Base-by-base conservation (phyloP, 2,888 invertebrate genomes). In the Tetragonisca angustula region DNA sequence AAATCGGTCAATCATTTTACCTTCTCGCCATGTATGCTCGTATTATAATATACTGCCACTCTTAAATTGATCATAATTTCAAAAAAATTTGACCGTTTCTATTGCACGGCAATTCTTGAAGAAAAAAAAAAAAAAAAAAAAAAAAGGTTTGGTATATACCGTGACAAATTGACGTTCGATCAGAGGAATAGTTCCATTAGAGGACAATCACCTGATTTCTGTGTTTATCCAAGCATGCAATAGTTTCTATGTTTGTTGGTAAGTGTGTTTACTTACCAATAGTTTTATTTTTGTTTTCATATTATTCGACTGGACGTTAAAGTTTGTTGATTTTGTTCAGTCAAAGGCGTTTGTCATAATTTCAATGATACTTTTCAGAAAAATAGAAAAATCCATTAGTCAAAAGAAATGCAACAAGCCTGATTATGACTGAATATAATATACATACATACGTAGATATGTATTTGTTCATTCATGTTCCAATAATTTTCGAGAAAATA, bases 21-120 rank as follows among this genome's bases (percentile, higher is more conserved):
- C 83, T 84, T 74, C 36, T 84, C 5, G 65, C 70, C 83, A 84
- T 84, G 9, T 36, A 6, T 56, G 61, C 13, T 19, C 19, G 11
- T 2, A 6, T 59, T 13, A 32, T n/a, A 43, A 49, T 24, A 32
- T 65, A 2, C 19, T 59, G 3, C 9, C 17, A 17, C 49, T 17
- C 21, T 17, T 3, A 61, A 77, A 71, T 50, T 6, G 21, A 61
- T 21, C 69, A 71, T 74, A 56, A 65, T 75, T 59, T 59, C 59
- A 15, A 32, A n/a, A n/a, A 19, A 49, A 21, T 62, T 68, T n/a
- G 17, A 27, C 17, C 36, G 49, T n/a, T 65, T 59, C 21, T 21
- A 2, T 21, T 43, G 13, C 1, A 9, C 9, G 49, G 54, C n/a
- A 32, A 24, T 27, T 50, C 9, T 2, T 61, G 24, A 4, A 19